Base-by-base conservation (phyloP, 2,113 vertebrate genomes). In the Amphilophus citrinellus region DNA sequence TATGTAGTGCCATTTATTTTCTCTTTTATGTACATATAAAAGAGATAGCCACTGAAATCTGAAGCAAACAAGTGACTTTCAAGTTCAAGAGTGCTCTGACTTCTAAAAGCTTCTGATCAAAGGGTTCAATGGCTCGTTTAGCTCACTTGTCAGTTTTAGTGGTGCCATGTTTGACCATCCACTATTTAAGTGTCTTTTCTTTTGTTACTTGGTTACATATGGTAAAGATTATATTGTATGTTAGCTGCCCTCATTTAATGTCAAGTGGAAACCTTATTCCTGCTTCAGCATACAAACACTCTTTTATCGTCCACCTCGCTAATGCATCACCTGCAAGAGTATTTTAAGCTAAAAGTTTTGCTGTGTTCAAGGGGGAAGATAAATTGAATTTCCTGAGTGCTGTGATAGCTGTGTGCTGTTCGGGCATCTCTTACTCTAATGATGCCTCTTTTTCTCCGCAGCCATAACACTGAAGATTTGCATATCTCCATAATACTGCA, bases 51-150 rank as follows among this genome's bases (percentile, higher is more conserved):
- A 82, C 80, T 76, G 89, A 77, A 91, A 92, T 86, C 71, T 77
- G 47, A 88, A 92, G 77, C 89, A 89, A 93, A 90, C 84, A 82
- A 82, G 77, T 2, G 6, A 82, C 91, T 92, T 91, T 92, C 60
- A 85, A 80, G 86, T 89, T 91, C 73, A 89, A 89, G 87, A 85
- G 93, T 84, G 71, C 65, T 87, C 59, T 76, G 87, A 89, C 82
- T 90, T 91, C 86, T 82, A 65, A 91, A 82, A 84, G 91, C 83
- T 80, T 79, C 60, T 84, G 90, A 94, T 93, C 91, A 92, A 87
- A 91, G 84, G 89, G 84, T 71, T 85, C 87, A 84, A 61, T 76
- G 76, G 83, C 76, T 86, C 66, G 61, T 80, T 93, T n/a, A 66
- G 71, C 84, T 81, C 77, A 61, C 82, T 88, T 85, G 77, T 93